Evolutionary conservation across 2,113 vertebrate genomes (phyloP), one percentile per base, ranked within the genome.

Genomic region (Cryptoleucopteryx plumbea): DNA sequence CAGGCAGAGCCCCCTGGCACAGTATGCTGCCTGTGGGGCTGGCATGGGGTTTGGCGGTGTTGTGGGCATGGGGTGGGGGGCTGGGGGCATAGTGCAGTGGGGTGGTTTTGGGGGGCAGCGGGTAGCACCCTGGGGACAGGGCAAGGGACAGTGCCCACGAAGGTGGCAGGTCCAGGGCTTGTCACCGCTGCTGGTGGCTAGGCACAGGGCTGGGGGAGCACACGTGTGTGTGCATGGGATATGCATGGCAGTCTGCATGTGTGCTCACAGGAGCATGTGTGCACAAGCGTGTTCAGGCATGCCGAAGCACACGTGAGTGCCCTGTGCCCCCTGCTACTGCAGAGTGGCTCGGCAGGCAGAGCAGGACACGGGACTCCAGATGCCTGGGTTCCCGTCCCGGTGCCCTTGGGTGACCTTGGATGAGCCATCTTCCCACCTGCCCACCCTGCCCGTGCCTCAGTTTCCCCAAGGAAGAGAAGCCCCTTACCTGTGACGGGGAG

Each of bases 401-500:
- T 52, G 84, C 43, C 87, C 89, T 96, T 89, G 93, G 48, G 29
- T 40, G 86, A 70, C 91, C 91, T 89, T 79, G 52, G 42, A 47
- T 1, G 2, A 84, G 22, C 43, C 4, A 2, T 29, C 32, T 86
- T 67, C 52, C 36, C 1, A 1, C 45, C 47, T 48, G 8, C 73
- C 77, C 58, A 65, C 73, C 56, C 77, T 22, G 15, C 23, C 55
- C 0, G 0, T 82, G 52, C 43, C 68, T 91, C 73, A 61, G 29
- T 84, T 82, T 91, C 20, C 77, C 80, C 8, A 0, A 2, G 15
- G 65, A 62, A 70, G n/a, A 86, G 34, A 36, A 86, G 47, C 5
- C 42, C 31, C 95, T 95, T 97, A 97, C 96, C 91, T 95, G 91
- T 73, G 27, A 48, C 53, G 1, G 17, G 53, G 47, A 95, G 59